These are phyloP conservation scores for Mythimna lalbum DNA, from an alignment of 2,888 invertebrate species.

Conservation along the genomic window DNA sequence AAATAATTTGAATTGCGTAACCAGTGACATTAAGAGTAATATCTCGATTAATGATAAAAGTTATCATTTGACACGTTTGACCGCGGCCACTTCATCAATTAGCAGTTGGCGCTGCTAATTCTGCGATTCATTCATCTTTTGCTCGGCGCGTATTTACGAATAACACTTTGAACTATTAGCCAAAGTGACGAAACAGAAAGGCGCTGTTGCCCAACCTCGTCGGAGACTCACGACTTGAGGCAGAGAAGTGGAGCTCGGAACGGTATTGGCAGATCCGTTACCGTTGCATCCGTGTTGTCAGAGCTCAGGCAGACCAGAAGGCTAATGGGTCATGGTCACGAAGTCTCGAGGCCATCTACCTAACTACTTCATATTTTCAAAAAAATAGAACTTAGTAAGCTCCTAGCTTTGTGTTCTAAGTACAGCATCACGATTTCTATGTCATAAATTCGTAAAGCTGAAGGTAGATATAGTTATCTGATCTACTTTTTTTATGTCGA, in stretches of 20 bases:
- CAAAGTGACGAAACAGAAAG: constrained; percentile 51
- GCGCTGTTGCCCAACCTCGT: constrained; percentile 15
- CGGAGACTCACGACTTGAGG: constrained; percentile 20
- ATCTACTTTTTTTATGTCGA: neutral
- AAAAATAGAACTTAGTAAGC: neutral
- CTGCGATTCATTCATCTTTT: neutral
- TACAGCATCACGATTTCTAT: too few relatives aligned
- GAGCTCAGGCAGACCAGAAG: constrained; percentile 23
- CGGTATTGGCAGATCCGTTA: constrained; percentile 58
- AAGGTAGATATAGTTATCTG: neutral
- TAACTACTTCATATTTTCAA: neutral
- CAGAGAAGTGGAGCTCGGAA: constrained; percentile 42
- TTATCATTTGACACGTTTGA: neutral
- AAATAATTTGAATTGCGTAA: neutral
- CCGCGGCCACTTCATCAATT: constrained; percentile 9
- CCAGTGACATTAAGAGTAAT: neutral
- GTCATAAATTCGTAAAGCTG: neutral
- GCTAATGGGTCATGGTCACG: neutral
- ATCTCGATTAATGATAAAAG: neutral
- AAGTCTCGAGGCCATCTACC: too few relatives aligned
- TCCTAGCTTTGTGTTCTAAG: neutral
- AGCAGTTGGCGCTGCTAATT: neutral
- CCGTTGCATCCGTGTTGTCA: constrained; percentile 25
- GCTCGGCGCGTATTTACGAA: neutral
- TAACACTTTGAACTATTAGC: constrained; percentile 23